Evolutionary conservation across 1,140 invertebrate genomes (phyloP).

Genomic region (Camponotus floridanus): DNA sequence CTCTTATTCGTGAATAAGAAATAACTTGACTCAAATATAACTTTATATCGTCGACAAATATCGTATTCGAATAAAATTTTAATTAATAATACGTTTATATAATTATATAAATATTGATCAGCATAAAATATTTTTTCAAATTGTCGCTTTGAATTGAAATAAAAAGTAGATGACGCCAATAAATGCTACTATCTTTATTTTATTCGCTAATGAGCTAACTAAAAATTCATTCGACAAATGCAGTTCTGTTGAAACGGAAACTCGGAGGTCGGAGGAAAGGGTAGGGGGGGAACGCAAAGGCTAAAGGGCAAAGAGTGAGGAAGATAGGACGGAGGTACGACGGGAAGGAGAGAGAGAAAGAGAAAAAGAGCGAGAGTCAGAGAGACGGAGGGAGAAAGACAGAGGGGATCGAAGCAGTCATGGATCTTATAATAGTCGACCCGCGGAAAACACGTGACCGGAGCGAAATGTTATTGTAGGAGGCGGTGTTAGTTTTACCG

Average conservation of each 20-base stretch:
- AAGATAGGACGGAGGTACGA: not conserved
- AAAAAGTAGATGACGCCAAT: not conserved
- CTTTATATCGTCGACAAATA: not conserved
- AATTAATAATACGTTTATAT: not conserved
- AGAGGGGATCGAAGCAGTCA: slow-evolving; percentile 66
- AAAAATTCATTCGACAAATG: slow-evolving; percentile 9
- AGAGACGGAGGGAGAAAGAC: not conserved
- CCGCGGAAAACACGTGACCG: slow-evolving; percentile 81
- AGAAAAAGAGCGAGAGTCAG: not conserved
- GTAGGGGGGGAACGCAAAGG: not conserved
- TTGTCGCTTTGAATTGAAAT: not conserved
- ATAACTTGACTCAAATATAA: not conserved
- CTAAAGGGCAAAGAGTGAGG: not conserved
- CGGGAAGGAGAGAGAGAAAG: not conserved
- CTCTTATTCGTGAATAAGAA: not conserved
- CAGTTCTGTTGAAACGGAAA: not conserved
- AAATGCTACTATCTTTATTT: not conserved
- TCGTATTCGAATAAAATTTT: not conserved
- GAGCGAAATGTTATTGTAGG: slow-evolving; percentile 84
- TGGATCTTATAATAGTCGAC: slow-evolving; percentile 81
- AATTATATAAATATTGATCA: not conserved
- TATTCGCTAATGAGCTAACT: not conserved
- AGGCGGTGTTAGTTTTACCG: slow-evolving; percentile 83
- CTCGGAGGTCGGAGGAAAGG: not conserved
- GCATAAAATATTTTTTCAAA: not conserved